A percentile compares a stretch with the other conserved stretches of the same genome.
Evolutionary conservation across 2,797 vertebrate genomes (phyloP).

Genomic region (Galago senegalensis): DNA sequence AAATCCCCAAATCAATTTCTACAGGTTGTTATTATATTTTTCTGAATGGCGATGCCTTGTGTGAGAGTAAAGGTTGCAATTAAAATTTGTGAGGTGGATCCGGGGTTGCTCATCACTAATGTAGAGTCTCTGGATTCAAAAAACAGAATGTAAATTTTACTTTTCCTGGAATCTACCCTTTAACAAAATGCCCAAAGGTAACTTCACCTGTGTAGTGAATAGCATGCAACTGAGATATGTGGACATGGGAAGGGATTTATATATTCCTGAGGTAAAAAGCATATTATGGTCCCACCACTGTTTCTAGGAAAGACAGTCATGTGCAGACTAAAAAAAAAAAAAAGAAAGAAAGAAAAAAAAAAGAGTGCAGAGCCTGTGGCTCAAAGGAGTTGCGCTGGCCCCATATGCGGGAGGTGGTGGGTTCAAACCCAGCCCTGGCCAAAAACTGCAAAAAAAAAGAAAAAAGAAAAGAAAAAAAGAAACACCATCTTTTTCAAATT

Average conservation of each 20-base stretch:
- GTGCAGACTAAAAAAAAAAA: neutral
- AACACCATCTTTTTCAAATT: slow-evolving; percentile 16
- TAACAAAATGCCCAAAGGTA: neutral
- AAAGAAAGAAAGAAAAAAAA: neutral
- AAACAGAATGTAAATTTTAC: neutral
- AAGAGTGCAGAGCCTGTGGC: too few species aligned
- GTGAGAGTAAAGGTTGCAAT: slow-evolving; percentile 6
- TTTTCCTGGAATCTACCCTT: neutral
- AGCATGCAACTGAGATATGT: neutral
- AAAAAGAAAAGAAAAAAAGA: neutral
- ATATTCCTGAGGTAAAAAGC: neutral
- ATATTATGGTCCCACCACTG: neutral
- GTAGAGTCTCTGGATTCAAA: neutral
- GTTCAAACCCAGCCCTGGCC: too few species aligned
- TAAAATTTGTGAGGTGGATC: neutral
- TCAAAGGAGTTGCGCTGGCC: too few species aligned
- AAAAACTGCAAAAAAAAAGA: neutral
- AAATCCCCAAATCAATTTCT: neutral
- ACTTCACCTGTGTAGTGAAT: neutral
- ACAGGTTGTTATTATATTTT: neutral
- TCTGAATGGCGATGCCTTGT: neutral
- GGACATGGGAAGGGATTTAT: neutral
- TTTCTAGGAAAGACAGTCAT: neutral
- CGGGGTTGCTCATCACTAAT: neutral
- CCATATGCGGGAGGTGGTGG: too few species aligned